These are phyloP conservation scores for Chroicocephalus ridibundus DNA, from an alignment of 2,113 vertebrate genomes.

Conservation along the genomic window DNA sequence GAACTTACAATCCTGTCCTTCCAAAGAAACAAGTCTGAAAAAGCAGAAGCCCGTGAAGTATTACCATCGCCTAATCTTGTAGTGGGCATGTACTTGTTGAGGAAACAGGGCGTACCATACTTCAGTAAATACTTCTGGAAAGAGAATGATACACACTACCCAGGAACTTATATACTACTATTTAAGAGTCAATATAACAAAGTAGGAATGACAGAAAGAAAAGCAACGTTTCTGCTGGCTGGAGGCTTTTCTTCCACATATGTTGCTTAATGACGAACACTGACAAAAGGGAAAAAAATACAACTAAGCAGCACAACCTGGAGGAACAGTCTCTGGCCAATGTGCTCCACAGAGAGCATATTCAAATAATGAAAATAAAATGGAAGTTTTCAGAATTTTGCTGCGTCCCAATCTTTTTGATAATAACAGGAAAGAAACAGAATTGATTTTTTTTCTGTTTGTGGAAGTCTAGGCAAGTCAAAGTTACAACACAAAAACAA, in stretches of 20 bases:
- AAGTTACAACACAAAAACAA: background rate
- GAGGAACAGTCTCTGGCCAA: background rate
- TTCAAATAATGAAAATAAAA: background rate
- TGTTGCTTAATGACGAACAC: background rate
- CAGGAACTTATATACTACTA: background rate
- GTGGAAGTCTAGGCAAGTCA: background rate
- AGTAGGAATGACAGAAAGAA: background rate
- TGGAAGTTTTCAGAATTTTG: background rate
- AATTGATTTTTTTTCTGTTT: background rate
- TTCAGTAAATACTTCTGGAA: background rate
- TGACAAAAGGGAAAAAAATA: background rate
- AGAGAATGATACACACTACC: background rate
- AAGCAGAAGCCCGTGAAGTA: background rate
- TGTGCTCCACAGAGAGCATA: background rate
- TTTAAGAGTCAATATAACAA: background rate
- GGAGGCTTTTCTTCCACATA: background rate
- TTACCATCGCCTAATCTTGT: background rate
- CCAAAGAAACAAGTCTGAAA: background rate
- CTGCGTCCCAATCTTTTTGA: background rate
- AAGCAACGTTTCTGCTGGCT: background rate
- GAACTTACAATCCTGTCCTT: background rate
- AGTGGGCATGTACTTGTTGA: background rate
- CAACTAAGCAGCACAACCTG: conserved; percentile 30
- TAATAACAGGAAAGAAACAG: background rate
- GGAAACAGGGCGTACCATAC: background rate